Base-by-base conservation (phyloP, 2,797 vertebrate species). In the Morus bassanus region DNA sequence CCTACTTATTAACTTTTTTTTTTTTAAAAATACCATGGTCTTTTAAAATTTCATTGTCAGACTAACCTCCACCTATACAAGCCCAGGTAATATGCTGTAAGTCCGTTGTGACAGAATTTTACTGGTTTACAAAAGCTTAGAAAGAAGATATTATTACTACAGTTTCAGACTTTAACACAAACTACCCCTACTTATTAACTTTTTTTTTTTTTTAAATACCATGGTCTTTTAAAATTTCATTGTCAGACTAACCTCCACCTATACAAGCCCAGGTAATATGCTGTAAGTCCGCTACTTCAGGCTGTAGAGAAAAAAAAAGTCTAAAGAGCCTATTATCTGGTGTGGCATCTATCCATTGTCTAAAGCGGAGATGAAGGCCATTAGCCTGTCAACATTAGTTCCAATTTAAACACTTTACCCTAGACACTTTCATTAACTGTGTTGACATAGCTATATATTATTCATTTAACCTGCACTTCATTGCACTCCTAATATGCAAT, bases 401-500 rank as follows among this genome's bases (percentile, higher is more conserved):
- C 88, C 91, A 48, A 97, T 95, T 98, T 96, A 97, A 97, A 92
- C 50, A 89, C 69, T 94, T 94, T 63, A 85, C 72, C 85, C 84
- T 60, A 81, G 93, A 91, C 43, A 60, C 93, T 97, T 97, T 95
- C 94, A 97, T 96, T 98, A 97, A 92, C 89, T 74, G 24, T 84
- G 76, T 86, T 96, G 96, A 89, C 85, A 95, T 18, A 90, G 84
- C 59, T 95, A 81, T 89, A 94, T 91, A 95, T 97, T 96, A 96
- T 94, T 95, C 74, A 96, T 96, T 97, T 97, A 97, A 97, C 97
- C 96, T 95, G 77, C 77, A 95, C 92, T 95, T 86, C 88, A 86
- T 46, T 95, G 87, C 21, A 39, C 45, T 95, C 56, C 88, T 96
- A 96, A 97, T 77, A 85, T 13, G 13, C 67, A 95, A 90, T 85